These are phyloP conservation scores for Thecocarcelia acutangulata DNA, from an alignment of 2,888 invertebrate species.

Conservation along the genomic window DNA sequence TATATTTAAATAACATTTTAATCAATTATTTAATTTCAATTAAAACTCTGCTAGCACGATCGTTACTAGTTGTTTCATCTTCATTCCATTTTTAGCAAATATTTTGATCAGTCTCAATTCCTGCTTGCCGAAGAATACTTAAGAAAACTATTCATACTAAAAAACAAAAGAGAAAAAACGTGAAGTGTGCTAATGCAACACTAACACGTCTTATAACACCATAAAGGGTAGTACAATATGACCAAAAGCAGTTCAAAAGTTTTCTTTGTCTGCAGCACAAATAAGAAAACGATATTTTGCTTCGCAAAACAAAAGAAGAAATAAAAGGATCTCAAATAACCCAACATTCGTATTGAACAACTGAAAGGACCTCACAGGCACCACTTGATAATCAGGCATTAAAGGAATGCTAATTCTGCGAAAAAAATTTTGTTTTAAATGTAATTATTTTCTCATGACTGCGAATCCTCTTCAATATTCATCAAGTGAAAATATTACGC, in stretches of 20 bases:
- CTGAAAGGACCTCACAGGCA: constrained; percentile 52
- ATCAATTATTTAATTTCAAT: no score
- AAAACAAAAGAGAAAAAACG: constrained; percentile 9
- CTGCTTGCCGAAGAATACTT: no score
- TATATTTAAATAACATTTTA: no score
- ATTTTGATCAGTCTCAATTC: no score
- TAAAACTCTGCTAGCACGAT: no score
- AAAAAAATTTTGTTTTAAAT: constrained; percentile 9
- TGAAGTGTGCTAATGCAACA: constrained; percentile 51
- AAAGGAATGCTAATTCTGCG: constrained; percentile 57
- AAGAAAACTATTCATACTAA: no score
- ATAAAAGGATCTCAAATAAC: constrained; percentile 57
- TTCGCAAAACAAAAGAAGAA: constrained; percentile 14
- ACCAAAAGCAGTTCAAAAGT: constrained; percentile 9
- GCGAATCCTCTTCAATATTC: constrained; percentile 46
- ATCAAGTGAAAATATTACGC: constrained; percentile 42
- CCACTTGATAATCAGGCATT: constrained; percentile 15
- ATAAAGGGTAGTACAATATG: not conserved
- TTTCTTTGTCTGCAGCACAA: constrained; percentile 5
- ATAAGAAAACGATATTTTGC: constrained; percentile 40
- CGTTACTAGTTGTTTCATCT: no score
- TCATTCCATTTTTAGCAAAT: no score
- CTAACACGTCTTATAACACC: not conserved
- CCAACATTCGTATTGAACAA: constrained; percentile 39
- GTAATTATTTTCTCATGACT: not conserved